Percentiles rank a stretch among this genome's conserved stretches.
phyloP scores from a whole-genome alignment of 2,888 invertebrate genomes.

The Agapostemon virescens region DNA sequence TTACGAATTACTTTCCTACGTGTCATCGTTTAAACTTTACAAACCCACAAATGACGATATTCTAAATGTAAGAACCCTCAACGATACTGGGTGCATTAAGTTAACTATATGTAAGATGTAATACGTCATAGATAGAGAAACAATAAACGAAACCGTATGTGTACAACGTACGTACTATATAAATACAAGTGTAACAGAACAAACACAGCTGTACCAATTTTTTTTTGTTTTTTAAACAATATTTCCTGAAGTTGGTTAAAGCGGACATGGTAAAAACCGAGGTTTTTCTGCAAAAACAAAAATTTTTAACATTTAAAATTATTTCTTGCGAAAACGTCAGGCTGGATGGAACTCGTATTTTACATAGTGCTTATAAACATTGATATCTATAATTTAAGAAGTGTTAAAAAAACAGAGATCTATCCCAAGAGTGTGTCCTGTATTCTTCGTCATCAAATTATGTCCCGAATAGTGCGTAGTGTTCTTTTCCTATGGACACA shows the following conservation, averaged over 20 bases:
- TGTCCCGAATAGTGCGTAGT: neutral
- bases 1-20: neutral
- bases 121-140: neutral
- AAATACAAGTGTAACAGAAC: too few relatives aligned
- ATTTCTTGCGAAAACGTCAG: neutral
- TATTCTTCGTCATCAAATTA: neutral
- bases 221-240: too few relatives aligned
- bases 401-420: neutral
- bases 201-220: too few relatives aligned
- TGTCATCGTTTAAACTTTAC: neutral
- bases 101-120: neutral
- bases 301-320: neutral
- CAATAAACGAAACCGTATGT: neutral
- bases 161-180: neutral
- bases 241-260: neutral
- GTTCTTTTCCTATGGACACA: neutral
- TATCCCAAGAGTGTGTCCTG: slow-evolving; percentile 1
- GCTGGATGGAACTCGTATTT: neutral
- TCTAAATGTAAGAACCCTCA: neutral
- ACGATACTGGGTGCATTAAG: neutral
- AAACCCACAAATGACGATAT: neutral
- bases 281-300: too few relatives aligned
- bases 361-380: neutral
- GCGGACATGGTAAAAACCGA: too few relatives aligned
- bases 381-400: neutral